Base-by-base conservation (phyloP, 2,113 vertebrate genomes). In the Brachionichthys hirsutus region DNA sequence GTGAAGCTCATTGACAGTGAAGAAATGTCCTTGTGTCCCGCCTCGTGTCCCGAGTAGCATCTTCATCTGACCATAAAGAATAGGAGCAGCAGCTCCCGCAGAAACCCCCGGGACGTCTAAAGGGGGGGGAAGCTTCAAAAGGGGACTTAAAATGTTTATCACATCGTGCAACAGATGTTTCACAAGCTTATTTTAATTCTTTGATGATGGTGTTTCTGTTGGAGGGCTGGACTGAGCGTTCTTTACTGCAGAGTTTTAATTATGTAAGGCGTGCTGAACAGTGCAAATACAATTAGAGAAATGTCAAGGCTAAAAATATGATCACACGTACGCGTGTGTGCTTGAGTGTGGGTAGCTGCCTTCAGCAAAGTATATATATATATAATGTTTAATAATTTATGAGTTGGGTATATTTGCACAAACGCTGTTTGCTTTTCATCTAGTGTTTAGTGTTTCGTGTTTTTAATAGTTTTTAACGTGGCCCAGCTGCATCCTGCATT, bases 231-330 rank as follows among this genome's bases (percentile, higher is more conserved):
- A 67, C 12, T 24, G 57, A 52, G 22, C 3, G 42, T 51, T 77
- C 45, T 58, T 77, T 60, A 62, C 49, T 67, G 54, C 48, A 52
- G 52, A 56, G 43, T 75, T 73, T 74, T 61, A 76, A 84, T 88
- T 65, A 72, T 84, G 69, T 64, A 73, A 81, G 38, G 38, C 38
- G 17, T 19, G 62, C 52, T 54, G 62, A 80, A 73, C 55, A 65
- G 79, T 78, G 72, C 62, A 83, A 85, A 86, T 80, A 78, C 69
- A 78, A 77, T 79, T 73, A 78, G 70, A 83, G 65, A 84, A 87
- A 82, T 85, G 75, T 70, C 75, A 85, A 44, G 43, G 61, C 72
- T 86, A 84, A 85, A 86, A 86, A 89, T 89, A 86, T 71, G 51
- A 67, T 54, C 35, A 20, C 44, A 70, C 52, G 42, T 60, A 34